phyloP scores from a whole-genome alignment of 2,113 vertebrate species.

The Morone chrysops region DNA sequence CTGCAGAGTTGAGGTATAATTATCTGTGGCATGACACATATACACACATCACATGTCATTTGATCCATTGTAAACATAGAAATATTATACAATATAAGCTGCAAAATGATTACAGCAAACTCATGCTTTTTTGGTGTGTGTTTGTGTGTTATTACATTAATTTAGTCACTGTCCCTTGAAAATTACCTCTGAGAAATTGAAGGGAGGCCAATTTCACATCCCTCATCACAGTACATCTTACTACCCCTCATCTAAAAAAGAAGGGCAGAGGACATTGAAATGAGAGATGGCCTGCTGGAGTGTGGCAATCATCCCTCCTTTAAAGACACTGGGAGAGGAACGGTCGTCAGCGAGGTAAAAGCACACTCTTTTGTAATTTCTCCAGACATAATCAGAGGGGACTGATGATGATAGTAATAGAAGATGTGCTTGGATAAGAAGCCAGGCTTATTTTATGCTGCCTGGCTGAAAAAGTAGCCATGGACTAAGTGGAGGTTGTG shows the following conservation, averaged over 20 bases:
- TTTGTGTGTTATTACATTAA: constrained; percentile 6
- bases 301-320: constrained; percentile 17
- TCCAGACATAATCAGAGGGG: constrained; percentile 40
- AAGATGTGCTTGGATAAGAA: background rate
- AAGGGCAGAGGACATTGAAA: background rate
- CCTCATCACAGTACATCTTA: constrained; percentile 14
- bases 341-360: constrained; percentile 18
- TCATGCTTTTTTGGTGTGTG: background rate
- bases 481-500: background rate
- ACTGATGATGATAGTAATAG: constrained; percentile 24
- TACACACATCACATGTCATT: background rate
- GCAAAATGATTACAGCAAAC: background rate
- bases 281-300: constrained; percentile 7
- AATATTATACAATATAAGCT: background rate
- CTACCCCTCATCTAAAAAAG: background rate
- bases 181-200: constrained; percentile 2
- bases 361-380: constrained; percentile 32
- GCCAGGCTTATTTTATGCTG: background rate
- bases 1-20: background rate
- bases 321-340: constrained; percentile 17
- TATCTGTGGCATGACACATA: background rate
- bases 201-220: background rate
- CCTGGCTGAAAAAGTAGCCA: constrained; percentile 11
- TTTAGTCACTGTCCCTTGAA: background rate
- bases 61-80: background rate